These are phyloP conservation scores for Epistrophe grossulariae DNA, from an alignment of 2,888 invertebrate genomes.

Conservation along the genomic window DNA sequence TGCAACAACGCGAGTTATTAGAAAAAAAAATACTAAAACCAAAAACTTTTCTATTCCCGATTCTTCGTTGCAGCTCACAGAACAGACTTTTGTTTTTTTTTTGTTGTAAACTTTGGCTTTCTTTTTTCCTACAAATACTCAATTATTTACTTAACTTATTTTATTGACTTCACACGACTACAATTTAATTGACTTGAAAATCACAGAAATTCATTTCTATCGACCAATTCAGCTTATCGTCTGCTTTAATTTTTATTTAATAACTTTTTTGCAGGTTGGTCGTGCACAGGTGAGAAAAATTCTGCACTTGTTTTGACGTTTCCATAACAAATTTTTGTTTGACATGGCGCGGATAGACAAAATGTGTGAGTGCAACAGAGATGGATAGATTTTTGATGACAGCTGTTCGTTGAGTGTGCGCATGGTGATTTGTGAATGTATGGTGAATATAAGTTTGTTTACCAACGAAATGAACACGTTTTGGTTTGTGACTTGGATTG, in stretches of 20 bases:
- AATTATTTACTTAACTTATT: constrained; percentile 25
- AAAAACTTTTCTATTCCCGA: constrained; percentile 32
- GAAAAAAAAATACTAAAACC: constrained; percentile 29
- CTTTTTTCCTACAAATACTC: background rate
- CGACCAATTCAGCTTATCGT: constrained; percentile 46
- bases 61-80: background rate
- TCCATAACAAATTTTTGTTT: constrained; percentile 73
- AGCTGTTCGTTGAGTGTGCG: constrained; percentile 66
- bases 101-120: constrained; percentile 29
- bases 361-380: constrained; percentile 47
- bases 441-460: constrained; percentile 63
- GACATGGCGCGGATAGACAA: constrained; percentile 53
- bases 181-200: constrained; percentile 60
- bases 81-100: background rate
- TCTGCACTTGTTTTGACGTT: constrained; percentile 73
- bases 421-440: background rate
- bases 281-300: constrained; percentile 67
- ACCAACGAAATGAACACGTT: constrained; percentile 56
- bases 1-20: constrained; percentile 34
- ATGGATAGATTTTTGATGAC: constrained; percentile 19
- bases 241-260: constrained; percentile 3
- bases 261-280: constrained; percentile 22
- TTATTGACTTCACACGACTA: constrained; percentile 25
- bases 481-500: constrained; percentile 65
- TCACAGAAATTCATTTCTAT: constrained; percentile 67